Evolutionary conservation across 1,140 invertebrate genomes (phyloP).

Genomic region (Drosophila subobscura): DNA sequence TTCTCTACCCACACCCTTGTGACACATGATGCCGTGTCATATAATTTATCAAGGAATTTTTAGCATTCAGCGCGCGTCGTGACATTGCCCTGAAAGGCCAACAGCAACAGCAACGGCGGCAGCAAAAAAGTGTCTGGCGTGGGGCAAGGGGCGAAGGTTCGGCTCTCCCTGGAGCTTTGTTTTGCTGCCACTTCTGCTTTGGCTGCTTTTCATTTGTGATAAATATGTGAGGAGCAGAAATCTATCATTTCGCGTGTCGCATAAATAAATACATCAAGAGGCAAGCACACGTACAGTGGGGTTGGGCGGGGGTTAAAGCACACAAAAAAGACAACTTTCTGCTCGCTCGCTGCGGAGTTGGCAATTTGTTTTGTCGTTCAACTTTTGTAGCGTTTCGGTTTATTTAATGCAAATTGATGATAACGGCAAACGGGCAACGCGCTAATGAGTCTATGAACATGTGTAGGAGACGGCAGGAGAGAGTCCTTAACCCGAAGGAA

Average conservation of each 20-base stretch:
- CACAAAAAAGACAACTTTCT: too few species aligned
- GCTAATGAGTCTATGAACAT: constrained; percentile 41
- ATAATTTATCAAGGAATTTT: constrained; percentile 67
- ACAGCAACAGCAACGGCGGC: too few species aligned
- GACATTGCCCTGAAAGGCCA: constrained; percentile 50
- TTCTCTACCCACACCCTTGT: too few species aligned
- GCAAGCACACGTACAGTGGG: constrained; percentile 13
- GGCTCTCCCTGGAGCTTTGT: constrained; percentile 34
- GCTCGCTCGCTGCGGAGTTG: constrained; percentile 34
- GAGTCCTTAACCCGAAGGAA: constrained; percentile 4
- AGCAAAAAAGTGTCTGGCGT: constrained; percentile 26
- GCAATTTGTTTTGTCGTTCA: constrained; percentile 57
- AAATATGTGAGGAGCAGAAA: constrained; percentile 65
- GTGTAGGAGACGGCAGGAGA: background rate
- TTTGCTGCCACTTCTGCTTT: too few species aligned
- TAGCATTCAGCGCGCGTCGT: constrained; percentile 58
- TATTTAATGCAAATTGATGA: constrained; percentile 57
- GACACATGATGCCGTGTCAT: constrained; percentile 59
- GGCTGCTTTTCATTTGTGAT: constrained; percentile 58
- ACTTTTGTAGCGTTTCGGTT: constrained; percentile 45
- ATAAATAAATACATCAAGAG: constrained; percentile 69
- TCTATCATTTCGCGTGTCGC: constrained; percentile 66
- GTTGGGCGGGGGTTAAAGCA: constrained; percentile 1
- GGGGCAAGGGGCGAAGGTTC: background rate
- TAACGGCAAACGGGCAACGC: constrained; percentile 38